Base-by-base conservation (phyloP, 2,113 vertebrate species). In the Spermophilus dauricus region DNA sequence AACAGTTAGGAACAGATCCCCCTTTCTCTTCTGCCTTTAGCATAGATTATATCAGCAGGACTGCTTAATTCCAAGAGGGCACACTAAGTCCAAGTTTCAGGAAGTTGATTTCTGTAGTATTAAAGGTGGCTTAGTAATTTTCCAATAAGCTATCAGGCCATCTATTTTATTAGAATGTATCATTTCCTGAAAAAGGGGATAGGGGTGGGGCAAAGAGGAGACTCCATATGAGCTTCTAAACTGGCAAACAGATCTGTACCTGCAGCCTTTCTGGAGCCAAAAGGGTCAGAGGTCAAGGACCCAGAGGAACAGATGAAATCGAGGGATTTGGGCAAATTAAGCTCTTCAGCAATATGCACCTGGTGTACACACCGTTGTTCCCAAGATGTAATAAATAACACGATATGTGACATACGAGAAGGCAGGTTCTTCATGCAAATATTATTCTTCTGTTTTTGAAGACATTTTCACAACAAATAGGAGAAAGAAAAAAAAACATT, bases 201-300 rank as follows among this genome's bases (percentile, higher is more conserved):
- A 80, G 72, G 51, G 65, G 9, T 75, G 5, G 42, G 37, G 61
- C 42, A 77, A 84, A 89, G 45, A 65, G 22, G 88, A 95, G 95
- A 89, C 51, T 65, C 4, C 1, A 72, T 77, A 72, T 56, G 48
- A 81, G 83, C 65, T 97, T 67, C 80, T 32, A 87, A 30, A 92
- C 65, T 86, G 48, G 87, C 89, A 96, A 97, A 94, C 65, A 95
- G 69, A 77, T 63, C 76, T 97, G 72, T 96, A 96, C 96, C 97
- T 97, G 96, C 84, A 90, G 97, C 61, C 96, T 84, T 73, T 82
- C 97, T 97, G 98, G 97, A 97, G 98, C 97, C 98, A 95, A n/a
- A 95, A 87, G 92, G 96, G 97, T 96, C 94, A 97, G 67, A 42
- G 96, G 97, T 97, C 90, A 2, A 97, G 94, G 76, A 90, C 90